Evolutionary conservation across 2,888 invertebrate species (phyloP).

Genomic region (Scaptodrosophila latifasciaeformis): DNA sequence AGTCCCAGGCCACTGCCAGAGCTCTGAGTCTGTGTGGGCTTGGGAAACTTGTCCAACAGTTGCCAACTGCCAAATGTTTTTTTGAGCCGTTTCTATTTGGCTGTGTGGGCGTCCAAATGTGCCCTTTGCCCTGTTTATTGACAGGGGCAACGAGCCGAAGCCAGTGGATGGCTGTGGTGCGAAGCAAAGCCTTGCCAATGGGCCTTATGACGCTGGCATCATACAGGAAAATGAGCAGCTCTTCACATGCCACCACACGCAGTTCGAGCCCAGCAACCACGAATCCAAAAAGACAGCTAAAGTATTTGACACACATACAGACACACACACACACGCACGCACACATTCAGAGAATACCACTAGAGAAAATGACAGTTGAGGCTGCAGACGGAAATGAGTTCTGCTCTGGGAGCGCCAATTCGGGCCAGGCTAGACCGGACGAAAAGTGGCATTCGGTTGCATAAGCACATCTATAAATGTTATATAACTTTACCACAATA

Average conservation of each 20-base stretch:
- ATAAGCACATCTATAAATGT: constrained; percentile 9
- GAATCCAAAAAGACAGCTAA: background rate
- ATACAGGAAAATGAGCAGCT: constrained; percentile 10
- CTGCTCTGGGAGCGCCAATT: constrained; percentile 10
- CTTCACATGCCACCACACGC: constrained; percentile 26
- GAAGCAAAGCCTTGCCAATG: too few species aligned
- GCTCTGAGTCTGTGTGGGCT: too few species aligned
- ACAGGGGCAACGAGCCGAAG: constrained; percentile 29
- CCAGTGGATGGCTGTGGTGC: too few species aligned
- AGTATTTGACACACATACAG: constrained; percentile 29
- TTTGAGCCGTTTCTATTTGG: background rate
- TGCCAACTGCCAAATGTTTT: constrained; percentile 57
- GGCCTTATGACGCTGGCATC: constrained; percentile 2
- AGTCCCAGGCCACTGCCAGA: too few species aligned
- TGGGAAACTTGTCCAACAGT: too few species aligned
- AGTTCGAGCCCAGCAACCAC: background rate
- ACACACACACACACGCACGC: too few species aligned
- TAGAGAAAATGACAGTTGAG: constrained; percentile 39
- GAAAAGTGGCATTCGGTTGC: constrained; percentile 35
- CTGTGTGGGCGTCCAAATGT: too few species aligned
- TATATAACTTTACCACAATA: constrained; percentile 10
- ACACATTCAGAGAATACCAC: background rate
- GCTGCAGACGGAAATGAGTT: constrained; percentile 56
- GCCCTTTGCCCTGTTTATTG: constrained; percentile 48
- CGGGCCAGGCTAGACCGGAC: background rate